Evolutionary conservation across 2,888 invertebrate genomes (phyloP).

Genomic region (Yponomeuta cagnagella): DNA sequence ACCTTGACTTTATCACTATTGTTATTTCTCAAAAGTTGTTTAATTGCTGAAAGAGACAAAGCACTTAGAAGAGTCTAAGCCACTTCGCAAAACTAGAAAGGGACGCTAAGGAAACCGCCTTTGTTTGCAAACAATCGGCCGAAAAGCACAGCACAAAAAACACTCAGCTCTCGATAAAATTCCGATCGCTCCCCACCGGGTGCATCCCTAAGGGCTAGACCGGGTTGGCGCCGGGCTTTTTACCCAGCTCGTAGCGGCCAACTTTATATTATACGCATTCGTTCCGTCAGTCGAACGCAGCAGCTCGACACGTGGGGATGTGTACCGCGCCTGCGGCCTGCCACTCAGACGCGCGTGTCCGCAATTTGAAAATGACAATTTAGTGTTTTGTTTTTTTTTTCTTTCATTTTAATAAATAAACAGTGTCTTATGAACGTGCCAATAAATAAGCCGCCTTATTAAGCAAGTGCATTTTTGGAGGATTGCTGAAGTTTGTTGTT

Average conservation of each 20-base stretch:
- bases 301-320: constrained; percentile 39
- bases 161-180: constrained; percentile 40
- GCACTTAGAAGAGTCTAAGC: background rate
- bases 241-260: constrained; percentile 54
- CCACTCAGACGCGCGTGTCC: constrained; percentile 35
- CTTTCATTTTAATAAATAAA: constrained; percentile 24
- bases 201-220: constrained; percentile 73
- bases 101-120: background rate
- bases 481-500: constrained; percentile 26
- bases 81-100: background rate
- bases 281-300: constrained; percentile 52
- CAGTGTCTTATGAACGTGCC: constrained; percentile 51
- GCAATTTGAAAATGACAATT: constrained; percentile 33
- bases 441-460: constrained; percentile 33
- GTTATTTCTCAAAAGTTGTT: background rate
- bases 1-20: background rate
- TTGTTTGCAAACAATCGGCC: background rate
- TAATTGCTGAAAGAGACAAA: background rate
- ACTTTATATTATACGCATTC: constrained; percentile 42
- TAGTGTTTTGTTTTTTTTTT: constrained; percentile 30
- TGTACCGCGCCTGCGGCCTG: constrained; percentile 24
- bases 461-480: constrained; percentile 33
- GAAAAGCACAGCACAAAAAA: background rate
- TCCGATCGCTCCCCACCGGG: constrained; percentile 35
- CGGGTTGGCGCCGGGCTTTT: constrained; percentile 71